Evolutionary conservation across 2,888 invertebrate species (phyloP), one percentile per base, ranked within the genome.

Genomic region (Pristionchus exspectatus): DNA sequence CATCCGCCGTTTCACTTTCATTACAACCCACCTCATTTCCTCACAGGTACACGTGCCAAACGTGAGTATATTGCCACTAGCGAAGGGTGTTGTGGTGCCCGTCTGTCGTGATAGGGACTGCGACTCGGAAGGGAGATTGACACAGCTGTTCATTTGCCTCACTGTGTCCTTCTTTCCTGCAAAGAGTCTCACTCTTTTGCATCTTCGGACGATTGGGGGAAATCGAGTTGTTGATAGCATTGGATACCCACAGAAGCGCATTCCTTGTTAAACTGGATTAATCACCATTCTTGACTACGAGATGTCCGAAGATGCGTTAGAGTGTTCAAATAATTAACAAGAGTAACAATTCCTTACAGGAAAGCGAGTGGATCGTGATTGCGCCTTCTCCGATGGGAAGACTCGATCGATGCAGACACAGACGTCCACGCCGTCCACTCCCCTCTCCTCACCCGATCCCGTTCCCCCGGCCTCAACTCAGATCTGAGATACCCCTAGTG

Each of bases 381-480:
- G 91, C 30, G 77, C 83, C 16, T 88, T 90, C 72, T 87, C 86
- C 56, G 91, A 91, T 59, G 90, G 90, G 4, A 85, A 86, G 33
- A 92, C 92, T 69, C 89, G 90, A n/a, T 91, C 92, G 38, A 91
- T 92, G 91, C 90, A 92, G 83, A 93, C 93, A 10, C 92, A 93
- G 81, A 93, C 93, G 0, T 93, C 92, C 1, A 7, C 85, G 18
- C 92, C 93, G 10, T 54, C 91, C 1, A 92, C 92, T 12, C 93
- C 93, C 33, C 54, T 89, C 74, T 59, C n/a, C 44, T 44, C 63
- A 16, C 72, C 87, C 14, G 77, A 88, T 81, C 21, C 83, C n/a
- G 74, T 56, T n/a, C 77, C 56, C 9, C 74, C 56, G 63, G 27
- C 33, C 84, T 44, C 88, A 33, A 44, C 69, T 50, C 66, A 88